Evolutionary conservation across 1,140 invertebrate genomes (phyloP).

Genomic region (Eumeta japonica): DNA sequence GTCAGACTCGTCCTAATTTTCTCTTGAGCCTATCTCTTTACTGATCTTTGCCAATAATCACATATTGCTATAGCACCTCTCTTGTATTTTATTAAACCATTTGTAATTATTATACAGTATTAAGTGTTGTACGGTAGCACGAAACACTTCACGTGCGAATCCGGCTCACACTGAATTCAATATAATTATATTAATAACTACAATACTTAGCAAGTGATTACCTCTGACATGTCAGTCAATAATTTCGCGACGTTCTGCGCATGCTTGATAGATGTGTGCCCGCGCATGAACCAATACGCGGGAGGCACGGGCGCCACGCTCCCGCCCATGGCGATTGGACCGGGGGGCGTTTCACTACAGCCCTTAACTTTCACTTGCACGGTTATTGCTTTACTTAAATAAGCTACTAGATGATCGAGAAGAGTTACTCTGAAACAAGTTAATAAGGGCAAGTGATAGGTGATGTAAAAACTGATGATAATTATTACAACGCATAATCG

Average conservation of each 20-base stretch:
- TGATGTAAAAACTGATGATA: background rate
- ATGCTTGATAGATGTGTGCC: slow-evolving; percentile 77
- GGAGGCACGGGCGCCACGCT: slow-evolving; percentile 24
- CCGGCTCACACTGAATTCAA: background rate
- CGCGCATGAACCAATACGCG: slow-evolving; percentile 79
- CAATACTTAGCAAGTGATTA: slow-evolving; percentile 34
- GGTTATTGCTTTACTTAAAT: slow-evolving; percentile 46
- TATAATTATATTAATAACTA: slow-evolving; percentile 3
- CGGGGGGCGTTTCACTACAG: slow-evolving; percentile 60
- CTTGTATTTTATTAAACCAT: background rate
- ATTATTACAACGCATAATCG: background rate
- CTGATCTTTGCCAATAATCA: too few species aligned
- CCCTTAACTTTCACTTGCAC: slow-evolving; percentile 60
- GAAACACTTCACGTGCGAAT: too few species aligned
- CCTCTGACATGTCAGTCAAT: slow-evolving; percentile 87
- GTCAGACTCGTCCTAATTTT: too few species aligned
- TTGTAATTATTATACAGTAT: slow-evolving; percentile 2
- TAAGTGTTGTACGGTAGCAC: too few species aligned
- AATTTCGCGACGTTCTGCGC: slow-evolving; percentile 86
- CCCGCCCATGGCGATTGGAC: slow-evolving; percentile 22
- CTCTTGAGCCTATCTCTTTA: too few species aligned
- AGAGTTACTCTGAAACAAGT: slow-evolving; percentile 29
- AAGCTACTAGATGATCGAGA: slow-evolving; percentile 47
- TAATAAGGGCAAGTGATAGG: too few species aligned
- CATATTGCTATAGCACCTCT: too few species aligned